Percentiles rank a stretch among this genome's conserved stretches.
Conservation (phyloP, 1,140 invertebrate genomes). For the Lutraria rhynchaena region DNA sequence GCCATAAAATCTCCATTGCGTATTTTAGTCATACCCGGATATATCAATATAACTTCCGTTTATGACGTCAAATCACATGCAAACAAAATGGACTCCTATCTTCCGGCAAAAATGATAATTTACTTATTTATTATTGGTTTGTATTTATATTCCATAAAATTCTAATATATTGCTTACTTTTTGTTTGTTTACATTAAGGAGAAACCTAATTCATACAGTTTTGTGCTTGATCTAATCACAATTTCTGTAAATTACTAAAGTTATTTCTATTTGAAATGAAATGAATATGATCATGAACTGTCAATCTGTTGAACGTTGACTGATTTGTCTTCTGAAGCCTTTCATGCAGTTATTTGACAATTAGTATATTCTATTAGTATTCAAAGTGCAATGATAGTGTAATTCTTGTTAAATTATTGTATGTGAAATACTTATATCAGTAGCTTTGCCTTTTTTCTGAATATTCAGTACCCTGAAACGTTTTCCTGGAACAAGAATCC, state of each 20-base stretch:
- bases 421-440: too few relatives aligned
- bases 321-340: too few relatives aligned
- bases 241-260: neutral
- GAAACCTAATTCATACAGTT: neutral
- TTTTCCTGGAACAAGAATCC: too few relatives aligned
- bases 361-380: too few relatives aligned
- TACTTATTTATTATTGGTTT: slow-evolving; percentile 32
- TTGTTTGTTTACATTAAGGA: neutral
- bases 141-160: neutral
- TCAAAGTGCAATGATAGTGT: too few relatives aligned
- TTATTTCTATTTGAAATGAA: neutral
- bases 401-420: too few relatives aligned
- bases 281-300: neutral
- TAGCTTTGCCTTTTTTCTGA: too few relatives aligned
- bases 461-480: too few relatives aligned
- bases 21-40: too few relatives aligned
- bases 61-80: slow-evolving; percentile 55
- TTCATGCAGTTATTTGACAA: too few relatives aligned
- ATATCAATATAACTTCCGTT: too few relatives aligned
- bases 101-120: slow-evolving; percentile 61
- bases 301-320: neutral
- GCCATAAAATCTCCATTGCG: too few relatives aligned
- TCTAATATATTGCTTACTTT: slow-evolving; percentile 11
- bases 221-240: neutral
- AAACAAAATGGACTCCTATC: slow-evolving; percentile 55